Base-by-base conservation (phyloP, 2,113 vertebrate genomes). In the Columba livia region DNA sequence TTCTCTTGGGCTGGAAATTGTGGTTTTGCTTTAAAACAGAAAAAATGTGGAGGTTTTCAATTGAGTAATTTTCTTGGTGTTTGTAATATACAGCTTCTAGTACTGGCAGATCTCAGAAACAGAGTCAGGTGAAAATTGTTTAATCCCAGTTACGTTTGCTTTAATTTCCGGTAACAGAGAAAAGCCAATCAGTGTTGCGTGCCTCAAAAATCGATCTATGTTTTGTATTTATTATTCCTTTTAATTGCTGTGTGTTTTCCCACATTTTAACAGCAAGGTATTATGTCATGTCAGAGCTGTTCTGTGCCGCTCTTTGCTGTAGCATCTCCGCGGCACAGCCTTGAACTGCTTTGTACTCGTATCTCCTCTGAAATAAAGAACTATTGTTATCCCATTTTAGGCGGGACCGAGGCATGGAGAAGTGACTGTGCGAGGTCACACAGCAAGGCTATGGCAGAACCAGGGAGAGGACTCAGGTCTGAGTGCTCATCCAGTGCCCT, bases 401-500 rank as follows among this genome's bases (percentile, higher is more conserved):
- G 96, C 72, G 79, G 94, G 85, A 36, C 88, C 71, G 85, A 96
- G 75, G 82, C 90, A 88, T 91, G 92, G 96, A 97, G 96, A 88
- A 94, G 53, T 90, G 94, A 89, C 94, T 96, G 94, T 97, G 92
- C 96, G 95, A 95, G 92, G 95, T 97, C 93, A 94, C 89, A 90
- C 95, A 96, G 85, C 93, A 95, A 96, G 64, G 93, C 93, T 95
- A 79, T 93, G 96, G 72, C 96, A 95, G 93, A 94, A 74, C 75
- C 88, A 95, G 94, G 86, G 93, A 78, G 89, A 95, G 95, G 77
- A 94, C 86, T 97, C 96, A 93, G 94, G 86, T 95, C 96, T 95
- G 96, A 94, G 96, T 97, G 95, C 85, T 93, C 94, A 88, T 96
- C 96, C 93, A 95, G 93, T 96, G 96, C 94, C 90, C 94, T 94